Evolutionary conservation across 2,797 vertebrate genomes (phyloP), one percentile per base, ranked within the genome.

Genomic region (Anguilla marmorata): DNA sequence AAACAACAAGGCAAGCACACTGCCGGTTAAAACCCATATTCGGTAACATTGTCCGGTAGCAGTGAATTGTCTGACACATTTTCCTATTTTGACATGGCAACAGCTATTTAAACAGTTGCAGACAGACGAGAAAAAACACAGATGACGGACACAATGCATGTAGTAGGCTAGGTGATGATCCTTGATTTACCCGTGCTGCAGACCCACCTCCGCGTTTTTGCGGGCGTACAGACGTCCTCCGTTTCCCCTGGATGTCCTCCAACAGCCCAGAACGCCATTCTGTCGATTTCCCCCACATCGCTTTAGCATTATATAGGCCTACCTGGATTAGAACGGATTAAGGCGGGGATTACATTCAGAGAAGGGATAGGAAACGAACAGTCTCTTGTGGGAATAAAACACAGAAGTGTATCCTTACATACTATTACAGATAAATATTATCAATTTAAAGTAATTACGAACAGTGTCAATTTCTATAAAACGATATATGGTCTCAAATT

Each of bases 311-410:
- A 89, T 8, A 69, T 90, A 85, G 63, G 85, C 80, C 85, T 30
- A 37, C 12, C 82, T 90, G 93, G 96, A 96, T 97, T 96, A 96
- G 91, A 86, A 79, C 21, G 92, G 96, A 96, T 96, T 96, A 96
- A 90, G 90, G 90, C 86, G 27, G 45, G 66, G 63, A 87, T 89
- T 87, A 89, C 85, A 72, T 58, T 48, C 69, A 41, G 79, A 87
- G 89, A 45, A 72, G 82, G 60, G 14, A 16, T 11, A 69, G 24
- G n/a, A 69, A 27, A 69, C 24, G 9, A 24, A 69, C 72, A 33
- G 7, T 37, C 69, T 37, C 27, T 33, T 16, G 2, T 76, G 72
- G 24, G 27, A 69, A 37, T 33, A 37, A 37, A 76, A 37, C 30
- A 33, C 27, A 76, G 12, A 37, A 33, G 33, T 14, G 24, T 63